phyloP scores from a whole-genome alignment of 1,140 invertebrate species.

The Drosophila gunungcola region DNA sequence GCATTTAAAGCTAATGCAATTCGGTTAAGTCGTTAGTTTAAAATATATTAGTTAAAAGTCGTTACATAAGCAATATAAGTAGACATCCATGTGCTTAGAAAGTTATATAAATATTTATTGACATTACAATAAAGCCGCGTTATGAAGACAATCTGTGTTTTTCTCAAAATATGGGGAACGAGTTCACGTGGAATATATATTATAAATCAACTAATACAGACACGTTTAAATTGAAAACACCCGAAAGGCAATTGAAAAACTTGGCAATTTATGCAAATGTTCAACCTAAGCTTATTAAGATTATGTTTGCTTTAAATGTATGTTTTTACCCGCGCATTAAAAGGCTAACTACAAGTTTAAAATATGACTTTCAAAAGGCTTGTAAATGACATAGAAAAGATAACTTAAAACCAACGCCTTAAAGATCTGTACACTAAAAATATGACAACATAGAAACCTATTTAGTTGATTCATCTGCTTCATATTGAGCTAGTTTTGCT shows the following conservation, averaged over 20 bases:
- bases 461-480: slow-evolving; percentile 15
- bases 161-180: neutral
- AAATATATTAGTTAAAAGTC: slow-evolving; percentile 73
- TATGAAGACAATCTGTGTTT: slow-evolving; percentile 55
- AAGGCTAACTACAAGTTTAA: too few relatives aligned
- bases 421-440: slow-evolving; percentile 11
- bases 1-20: slow-evolving; percentile 53
- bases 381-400: neutral
- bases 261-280: too few relatives aligned
- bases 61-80: slow-evolving; percentile 82
- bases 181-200: neutral
- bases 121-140: slow-evolving; percentile 77
- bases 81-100: slow-evolving; percentile 81
- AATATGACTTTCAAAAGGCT: too few relatives aligned
- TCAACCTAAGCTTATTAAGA: too few relatives aligned
- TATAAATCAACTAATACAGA: neutral
- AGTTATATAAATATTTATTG: slow-evolving; percentile 79
- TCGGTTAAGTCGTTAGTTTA: slow-evolving; percentile 67
- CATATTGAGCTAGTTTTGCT: neutral
- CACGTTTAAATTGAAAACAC: neutral
- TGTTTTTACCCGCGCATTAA: neutral
- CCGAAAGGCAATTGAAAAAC: too few relatives aligned
- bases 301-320: neutral
- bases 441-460: slow-evolving; percentile 16
- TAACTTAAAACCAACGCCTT: neutral